Evolutionary conservation across 2,113 vertebrate genomes (phyloP).

Genomic region (Charadrius vociferus): DNA sequence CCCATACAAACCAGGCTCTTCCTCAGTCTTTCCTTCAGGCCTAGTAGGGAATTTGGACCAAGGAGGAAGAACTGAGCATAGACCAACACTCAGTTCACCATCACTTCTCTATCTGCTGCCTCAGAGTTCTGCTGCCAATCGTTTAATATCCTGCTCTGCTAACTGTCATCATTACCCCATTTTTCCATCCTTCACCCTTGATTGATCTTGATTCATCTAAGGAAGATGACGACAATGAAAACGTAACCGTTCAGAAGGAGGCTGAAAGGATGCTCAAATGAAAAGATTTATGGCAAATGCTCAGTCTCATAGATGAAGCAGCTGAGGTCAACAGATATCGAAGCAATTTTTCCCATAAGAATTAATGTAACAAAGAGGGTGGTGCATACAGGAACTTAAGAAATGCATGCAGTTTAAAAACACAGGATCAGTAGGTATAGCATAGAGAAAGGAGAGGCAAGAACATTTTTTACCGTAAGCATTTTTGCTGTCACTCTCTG

Average conservation of each 20-base stretch:
- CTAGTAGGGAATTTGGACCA: background rate
- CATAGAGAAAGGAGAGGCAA: background rate
- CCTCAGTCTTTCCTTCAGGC: background rate
- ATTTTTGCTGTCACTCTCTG: constrained; percentile 14
- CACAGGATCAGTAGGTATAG: background rate
- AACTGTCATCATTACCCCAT: constrained; percentile 26
- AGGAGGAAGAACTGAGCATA: background rate
- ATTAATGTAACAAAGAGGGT: constrained; percentile 45
- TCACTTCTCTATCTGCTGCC: background rate
- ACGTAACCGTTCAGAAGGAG: background rate
- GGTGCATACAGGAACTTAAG: constrained; percentile 11
- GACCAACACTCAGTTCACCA: background rate
- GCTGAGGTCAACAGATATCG: constrained; percentile 47
- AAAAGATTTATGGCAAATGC: constrained; percentile 12
- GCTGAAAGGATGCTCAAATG: constrained; percentile 1
- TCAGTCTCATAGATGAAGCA: constrained; percentile 20
- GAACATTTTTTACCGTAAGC: constrained; percentile 35
- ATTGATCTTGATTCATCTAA: constrained; percentile 44
- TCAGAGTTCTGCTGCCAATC: background rate
- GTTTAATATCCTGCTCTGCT: constrained; percentile 11
- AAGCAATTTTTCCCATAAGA: constrained; percentile 32
- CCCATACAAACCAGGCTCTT: background rate
- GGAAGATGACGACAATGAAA: constrained; percentile 49
- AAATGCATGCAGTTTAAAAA: constrained; percentile 13
- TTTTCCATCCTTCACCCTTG: constrained; percentile 53